A percentile compares a stretch with the other conserved stretches of the same genome.
These are phyloP conservation scores for Rousettus madagascariensis DNA, from an alignment of 2,797 vertebrate genomes.

Conservation along the genomic window DNA sequence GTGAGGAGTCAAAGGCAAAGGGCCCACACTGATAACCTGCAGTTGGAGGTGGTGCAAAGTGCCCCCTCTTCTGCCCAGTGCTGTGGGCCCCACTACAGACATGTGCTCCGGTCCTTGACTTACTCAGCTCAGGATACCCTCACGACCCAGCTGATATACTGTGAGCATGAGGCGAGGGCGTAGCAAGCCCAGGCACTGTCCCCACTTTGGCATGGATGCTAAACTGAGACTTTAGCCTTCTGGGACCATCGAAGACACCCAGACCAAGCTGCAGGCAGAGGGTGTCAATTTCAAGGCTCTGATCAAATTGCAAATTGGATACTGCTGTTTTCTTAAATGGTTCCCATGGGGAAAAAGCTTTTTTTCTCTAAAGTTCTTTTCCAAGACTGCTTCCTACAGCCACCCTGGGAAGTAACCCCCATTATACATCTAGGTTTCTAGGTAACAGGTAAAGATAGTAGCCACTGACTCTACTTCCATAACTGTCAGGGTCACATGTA, in stretches of 20 bases:
- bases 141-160: neutral
- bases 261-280: neutral
- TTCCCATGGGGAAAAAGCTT: neutral
- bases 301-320: conserved; percentile 17
- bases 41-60: neutral
- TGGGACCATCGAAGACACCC: neutral
- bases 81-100: neutral
- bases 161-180: fast-evolving
- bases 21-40: neutral
- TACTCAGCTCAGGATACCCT: neutral
- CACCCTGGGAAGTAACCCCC: neutral
- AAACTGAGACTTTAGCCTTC: neutral
- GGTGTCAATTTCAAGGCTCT: neutral
- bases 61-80: fast-evolving
- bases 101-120: neutral
- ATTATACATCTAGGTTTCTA: neutral
- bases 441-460: neutral
- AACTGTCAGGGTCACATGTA: neutral
- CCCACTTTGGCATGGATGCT: neutral
- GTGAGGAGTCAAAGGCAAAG: neutral
- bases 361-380: neutral
- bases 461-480: neutral
- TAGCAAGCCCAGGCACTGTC: neutral
- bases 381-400: neutral
- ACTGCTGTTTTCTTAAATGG: neutral